Conservation (phyloP, 2,888 invertebrate species). For the Epinotia ramella region DNA sequence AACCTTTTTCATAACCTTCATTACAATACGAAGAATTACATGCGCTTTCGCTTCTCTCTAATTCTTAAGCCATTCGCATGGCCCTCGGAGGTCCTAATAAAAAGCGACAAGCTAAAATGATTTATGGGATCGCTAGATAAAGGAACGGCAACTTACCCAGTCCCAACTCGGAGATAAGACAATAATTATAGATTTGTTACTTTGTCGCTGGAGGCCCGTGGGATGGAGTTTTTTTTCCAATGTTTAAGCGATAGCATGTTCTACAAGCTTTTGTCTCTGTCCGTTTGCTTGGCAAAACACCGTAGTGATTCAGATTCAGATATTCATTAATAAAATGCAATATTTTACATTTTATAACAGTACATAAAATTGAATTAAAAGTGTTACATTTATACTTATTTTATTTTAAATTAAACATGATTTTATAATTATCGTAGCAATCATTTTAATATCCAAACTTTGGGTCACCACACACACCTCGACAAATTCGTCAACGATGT, state of each 20-base stretch:
- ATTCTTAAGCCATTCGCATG: constrained; percentile 51
- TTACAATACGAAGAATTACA: too few relatives aligned
- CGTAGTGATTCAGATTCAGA: too few relatives aligned
- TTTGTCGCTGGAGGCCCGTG: constrained; percentile 55
- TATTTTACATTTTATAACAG: too few relatives aligned
- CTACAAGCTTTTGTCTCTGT: background rate
- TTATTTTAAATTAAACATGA: too few relatives aligned
- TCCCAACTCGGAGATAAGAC: constrained; percentile 64
- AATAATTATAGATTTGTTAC: constrained; percentile 76
- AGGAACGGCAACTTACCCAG: constrained; percentile 71
- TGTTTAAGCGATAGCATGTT: background rate
- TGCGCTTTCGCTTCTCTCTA: background rate
- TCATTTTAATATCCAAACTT: too few relatives aligned
- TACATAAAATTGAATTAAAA: too few relatives aligned
- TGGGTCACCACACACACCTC: too few relatives aligned
- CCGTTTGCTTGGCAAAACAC: background rate
- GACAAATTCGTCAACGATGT: too few relatives aligned
- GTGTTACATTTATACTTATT: too few relatives aligned
- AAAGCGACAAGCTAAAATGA: constrained; percentile 79
- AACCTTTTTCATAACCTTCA: too few relatives aligned
- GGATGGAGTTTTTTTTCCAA: constrained; percentile 6
- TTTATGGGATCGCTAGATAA: constrained; percentile 78
- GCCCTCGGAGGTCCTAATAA: constrained; percentile 69
- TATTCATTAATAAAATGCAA: too few relatives aligned
- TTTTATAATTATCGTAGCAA: too few relatives aligned